Conservation (phyloP, 2,797 vertebrate species). For the Echeneis naucrates region DNA sequence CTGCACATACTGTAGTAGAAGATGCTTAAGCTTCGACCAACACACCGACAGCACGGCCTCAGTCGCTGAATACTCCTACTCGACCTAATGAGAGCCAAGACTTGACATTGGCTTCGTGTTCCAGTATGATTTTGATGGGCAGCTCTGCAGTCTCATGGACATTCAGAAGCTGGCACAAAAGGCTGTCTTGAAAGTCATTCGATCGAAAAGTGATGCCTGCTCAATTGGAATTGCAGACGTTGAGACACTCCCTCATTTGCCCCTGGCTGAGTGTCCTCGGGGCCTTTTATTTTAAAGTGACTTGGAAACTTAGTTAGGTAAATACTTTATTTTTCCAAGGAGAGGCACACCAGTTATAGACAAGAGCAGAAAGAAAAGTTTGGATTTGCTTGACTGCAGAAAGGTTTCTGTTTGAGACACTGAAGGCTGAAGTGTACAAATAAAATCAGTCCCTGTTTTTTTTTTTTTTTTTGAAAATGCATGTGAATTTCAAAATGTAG, state of each 20-base stretch:
- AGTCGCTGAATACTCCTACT: slow-evolving; percentile 26
- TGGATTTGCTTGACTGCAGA: not conserved
- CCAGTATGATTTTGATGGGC: slow-evolving; percentile 40
- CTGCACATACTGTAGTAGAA: not conserved
- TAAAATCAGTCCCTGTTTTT: not conserved
- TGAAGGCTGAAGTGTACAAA: not conserved
- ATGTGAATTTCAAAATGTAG: not conserved
- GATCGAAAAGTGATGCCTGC: slow-evolving; percentile 48
- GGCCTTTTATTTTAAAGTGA: slow-evolving; percentile 16
- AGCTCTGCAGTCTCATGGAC: slow-evolving; percentile 44
- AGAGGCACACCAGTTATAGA: not conserved
- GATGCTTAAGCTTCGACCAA: not conserved
- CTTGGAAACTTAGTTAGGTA: slow-evolving; percentile 10
- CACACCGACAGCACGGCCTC: slow-evolving; percentile 9
- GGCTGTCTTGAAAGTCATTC: slow-evolving; percentile 39
- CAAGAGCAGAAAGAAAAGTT: not conserved
- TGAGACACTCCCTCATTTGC: slow-evolving; percentile 47
- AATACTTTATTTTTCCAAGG: not conserved
- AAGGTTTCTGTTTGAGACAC: not conserved
- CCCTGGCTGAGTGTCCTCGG: slow-evolving; percentile 42
- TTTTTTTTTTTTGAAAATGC: not conserved
- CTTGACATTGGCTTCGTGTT: slow-evolving; percentile 43
- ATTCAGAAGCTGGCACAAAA: slow-evolving; percentile 33
- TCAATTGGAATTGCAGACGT: slow-evolving; percentile 38
- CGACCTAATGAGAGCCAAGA: slow-evolving; percentile 48